phyloP scores from a whole-genome alignment of 2,888 invertebrate genomes.

The Pachymerium ferrugineum region DNA sequence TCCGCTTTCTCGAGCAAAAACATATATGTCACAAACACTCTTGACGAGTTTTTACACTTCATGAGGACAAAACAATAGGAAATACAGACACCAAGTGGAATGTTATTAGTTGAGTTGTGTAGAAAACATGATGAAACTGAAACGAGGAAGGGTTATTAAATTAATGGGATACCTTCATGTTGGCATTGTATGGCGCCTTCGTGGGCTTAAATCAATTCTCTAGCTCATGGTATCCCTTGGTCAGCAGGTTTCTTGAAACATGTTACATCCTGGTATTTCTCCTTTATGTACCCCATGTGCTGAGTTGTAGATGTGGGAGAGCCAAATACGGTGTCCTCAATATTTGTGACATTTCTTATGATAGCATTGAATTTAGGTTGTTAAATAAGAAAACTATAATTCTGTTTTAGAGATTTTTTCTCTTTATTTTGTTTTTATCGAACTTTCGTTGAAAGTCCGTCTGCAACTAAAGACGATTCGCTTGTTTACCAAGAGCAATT shows the following conservation, averaged over 20 bases:
- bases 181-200: background rate
- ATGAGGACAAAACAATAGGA: background rate
- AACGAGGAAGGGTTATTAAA: background rate
- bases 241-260: background rate
- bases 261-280: background rate
- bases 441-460: no score
- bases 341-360: no score
- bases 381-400: no score
- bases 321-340: background rate
- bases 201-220: constrained; percentile 16
- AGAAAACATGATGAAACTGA: background rate
- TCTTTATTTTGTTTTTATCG: no score
- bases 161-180: constrained; percentile 7
- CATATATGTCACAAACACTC: background rate
- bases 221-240: background rate
- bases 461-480: no score
- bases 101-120: background rate
- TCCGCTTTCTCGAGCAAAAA: constrained; percentile 2
- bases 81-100: background rate
- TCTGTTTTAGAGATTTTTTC: no score
- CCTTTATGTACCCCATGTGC: background rate
- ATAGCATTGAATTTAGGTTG: no score
- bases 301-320: background rate
- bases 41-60: background rate
- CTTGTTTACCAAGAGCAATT: no score